Percentiles rank a stretch among this genome's conserved stretches.
Conservation (phyloP, 2,113 vertebrate species). For the Callipepla californica region DNA sequence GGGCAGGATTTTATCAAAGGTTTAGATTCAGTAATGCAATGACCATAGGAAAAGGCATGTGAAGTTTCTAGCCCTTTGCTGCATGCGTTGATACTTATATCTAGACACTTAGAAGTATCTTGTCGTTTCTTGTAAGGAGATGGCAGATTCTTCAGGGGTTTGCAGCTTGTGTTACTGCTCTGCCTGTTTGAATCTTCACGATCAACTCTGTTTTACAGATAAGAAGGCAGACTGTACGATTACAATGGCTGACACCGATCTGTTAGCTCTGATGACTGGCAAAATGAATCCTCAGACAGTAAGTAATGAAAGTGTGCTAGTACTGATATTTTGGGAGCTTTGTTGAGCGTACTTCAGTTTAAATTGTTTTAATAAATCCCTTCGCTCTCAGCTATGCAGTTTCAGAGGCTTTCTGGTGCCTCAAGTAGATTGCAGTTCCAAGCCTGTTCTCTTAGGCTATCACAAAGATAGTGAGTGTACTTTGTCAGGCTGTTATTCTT, state of each 20-base stretch:
- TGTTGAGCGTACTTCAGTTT: background rate
- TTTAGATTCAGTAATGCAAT: background rate
- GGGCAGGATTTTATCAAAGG: background rate
- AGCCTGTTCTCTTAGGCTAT: background rate
- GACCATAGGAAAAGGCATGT: background rate
- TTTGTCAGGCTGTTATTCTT: background rate
- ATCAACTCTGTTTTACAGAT: conserved; percentile 71
- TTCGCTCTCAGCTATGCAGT: background rate
- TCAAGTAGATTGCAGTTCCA: background rate
- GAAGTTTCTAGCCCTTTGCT: background rate
- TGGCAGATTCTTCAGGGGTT: background rate
- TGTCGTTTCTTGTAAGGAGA: background rate
- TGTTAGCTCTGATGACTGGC: conserved; percentile 91
- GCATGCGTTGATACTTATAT: background rate
- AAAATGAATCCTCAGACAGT: conserved; percentile 92
- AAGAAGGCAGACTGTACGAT: conserved; percentile 91
- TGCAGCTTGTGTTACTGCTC: background rate
- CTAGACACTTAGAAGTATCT: background rate
- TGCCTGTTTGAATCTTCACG: background rate
- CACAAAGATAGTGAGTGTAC: background rate
- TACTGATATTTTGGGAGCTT: background rate
- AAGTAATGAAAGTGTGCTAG: conserved; percentile 63
- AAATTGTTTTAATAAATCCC: background rate
- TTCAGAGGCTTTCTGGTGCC: background rate
- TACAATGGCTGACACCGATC: conserved; percentile 87